These are phyloP conservation scores for Tadarida brasiliensis DNA, from an alignment of 2,797 vertebrate genomes.

Conservation along the genomic window DNA sequence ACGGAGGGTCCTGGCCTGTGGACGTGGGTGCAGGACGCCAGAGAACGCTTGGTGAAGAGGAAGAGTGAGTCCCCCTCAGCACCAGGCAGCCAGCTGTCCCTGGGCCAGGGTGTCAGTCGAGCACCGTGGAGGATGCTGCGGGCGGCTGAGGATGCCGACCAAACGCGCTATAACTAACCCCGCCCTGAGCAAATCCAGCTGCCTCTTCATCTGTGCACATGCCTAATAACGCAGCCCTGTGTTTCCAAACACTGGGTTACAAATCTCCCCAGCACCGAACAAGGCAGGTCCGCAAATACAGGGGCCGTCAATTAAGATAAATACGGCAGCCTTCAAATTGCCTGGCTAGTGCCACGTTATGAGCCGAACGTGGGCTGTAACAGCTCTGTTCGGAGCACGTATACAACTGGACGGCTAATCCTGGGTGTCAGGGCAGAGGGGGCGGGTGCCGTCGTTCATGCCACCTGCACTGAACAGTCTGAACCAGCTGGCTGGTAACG, in stretches of 20 bases:
- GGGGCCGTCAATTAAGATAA: neutral
- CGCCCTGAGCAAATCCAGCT: neutral
- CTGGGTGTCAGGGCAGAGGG: neutral
- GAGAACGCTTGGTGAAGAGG: rapidly evolving
- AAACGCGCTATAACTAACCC: rapidly evolving
- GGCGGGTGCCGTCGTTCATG: neutral
- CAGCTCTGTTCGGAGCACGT: neutral
- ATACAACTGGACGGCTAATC: neutral
- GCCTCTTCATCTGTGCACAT: neutral
- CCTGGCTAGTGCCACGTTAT: neutral
- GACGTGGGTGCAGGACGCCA: rapidly evolving
- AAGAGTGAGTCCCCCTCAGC: rapidly evolving
- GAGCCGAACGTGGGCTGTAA: neutral
- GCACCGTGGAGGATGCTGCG: neutral
- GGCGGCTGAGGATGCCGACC: neutral
- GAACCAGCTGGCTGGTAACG: neutral
- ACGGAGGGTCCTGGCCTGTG: neutral
- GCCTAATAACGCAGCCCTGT: neutral
- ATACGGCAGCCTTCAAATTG: neutral
- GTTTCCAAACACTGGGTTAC: neutral
- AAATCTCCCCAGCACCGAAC: neutral
- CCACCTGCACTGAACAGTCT: neutral
- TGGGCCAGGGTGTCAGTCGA: neutral
- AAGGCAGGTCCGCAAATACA: neutral
- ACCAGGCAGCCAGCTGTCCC: neutral